Percentiles rank a stretch among this genome's conserved stretches.
Evolutionary conservation across 2,797 vertebrate species (phyloP).

Genomic region (Picus viridis): DNA sequence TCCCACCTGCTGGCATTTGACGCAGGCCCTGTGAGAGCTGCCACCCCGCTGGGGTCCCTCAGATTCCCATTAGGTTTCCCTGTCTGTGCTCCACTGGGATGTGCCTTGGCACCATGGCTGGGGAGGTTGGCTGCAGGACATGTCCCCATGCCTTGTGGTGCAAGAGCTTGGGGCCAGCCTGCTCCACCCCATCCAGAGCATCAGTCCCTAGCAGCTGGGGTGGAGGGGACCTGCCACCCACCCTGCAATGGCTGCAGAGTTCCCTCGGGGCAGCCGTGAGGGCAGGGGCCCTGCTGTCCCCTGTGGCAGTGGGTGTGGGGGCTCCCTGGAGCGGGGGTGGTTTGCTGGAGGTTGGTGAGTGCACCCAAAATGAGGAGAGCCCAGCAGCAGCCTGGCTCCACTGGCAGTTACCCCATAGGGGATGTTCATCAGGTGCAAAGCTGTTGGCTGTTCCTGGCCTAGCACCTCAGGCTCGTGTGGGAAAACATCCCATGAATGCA

Average conservation of each 20-base stretch:
- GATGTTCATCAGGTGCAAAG: not conserved
- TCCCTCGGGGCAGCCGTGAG: not conserved
- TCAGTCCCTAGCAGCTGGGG: not conserved
- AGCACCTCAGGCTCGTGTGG: fast-evolving
- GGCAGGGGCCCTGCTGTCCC: not conserved
- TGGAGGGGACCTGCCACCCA: not conserved
- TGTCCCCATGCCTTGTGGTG: fast-evolving
- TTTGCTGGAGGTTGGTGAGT: not conserved
- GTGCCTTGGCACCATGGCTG: not conserved
- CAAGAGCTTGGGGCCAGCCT: not conserved
- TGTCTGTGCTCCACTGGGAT: fast-evolving
- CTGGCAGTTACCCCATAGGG: fast-evolving
- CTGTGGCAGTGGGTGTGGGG: fast-evolving
- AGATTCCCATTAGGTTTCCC: not conserved
- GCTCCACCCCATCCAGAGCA: not conserved
- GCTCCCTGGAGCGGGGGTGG: not conserved
- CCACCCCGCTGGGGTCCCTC: not conserved
- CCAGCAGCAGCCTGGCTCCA: not conserved
- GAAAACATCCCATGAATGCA: not conserved
- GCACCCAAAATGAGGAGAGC: not conserved
- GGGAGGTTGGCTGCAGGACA: not conserved
- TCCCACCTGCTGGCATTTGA: not conserved
- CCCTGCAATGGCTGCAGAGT: not conserved
- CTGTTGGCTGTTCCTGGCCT: not conserved
- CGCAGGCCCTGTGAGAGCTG: not conserved